phyloP scores from a whole-genome alignment of 2,888 invertebrate genomes.

The Chaetogeoica ovagalla region DNA sequence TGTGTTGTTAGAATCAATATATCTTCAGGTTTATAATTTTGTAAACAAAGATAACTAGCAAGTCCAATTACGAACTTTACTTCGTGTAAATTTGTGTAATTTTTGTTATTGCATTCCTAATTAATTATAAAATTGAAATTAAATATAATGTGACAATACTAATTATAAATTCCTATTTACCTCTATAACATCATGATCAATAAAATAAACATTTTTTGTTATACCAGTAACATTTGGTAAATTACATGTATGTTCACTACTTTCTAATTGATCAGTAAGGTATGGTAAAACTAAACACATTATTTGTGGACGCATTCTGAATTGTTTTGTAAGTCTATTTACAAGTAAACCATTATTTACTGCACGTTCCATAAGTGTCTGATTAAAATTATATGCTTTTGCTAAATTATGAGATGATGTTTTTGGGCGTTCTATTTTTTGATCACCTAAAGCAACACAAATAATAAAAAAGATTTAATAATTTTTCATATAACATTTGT shows the following conservation, averaged over 20 bases:
- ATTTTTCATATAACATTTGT: background rate
- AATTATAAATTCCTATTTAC: constrained; percentile 58
- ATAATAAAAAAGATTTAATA: background rate
- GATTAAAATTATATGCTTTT: constrained; percentile 54
- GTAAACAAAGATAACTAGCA: constrained; percentile 67
- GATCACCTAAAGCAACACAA: constrained; percentile 23
- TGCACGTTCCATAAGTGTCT: constrained; percentile 42
- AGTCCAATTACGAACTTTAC: constrained; percentile 67
- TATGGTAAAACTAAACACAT: constrained; percentile 62
- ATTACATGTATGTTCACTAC: constrained; percentile 65
- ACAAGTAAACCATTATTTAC: constrained; percentile 45
- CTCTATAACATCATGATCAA: constrained; percentile 67
- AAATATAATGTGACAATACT: background rate
- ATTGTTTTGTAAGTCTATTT: constrained; percentile 38
- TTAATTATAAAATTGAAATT: background rate
- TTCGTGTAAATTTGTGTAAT: constrained; percentile 69
- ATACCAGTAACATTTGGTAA: constrained; percentile 68
- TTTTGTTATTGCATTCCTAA: constrained; percentile 62
- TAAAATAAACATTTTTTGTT: constrained; percentile 69
- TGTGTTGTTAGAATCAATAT: constrained; percentile 77
- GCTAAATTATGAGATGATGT: constrained; percentile 62
- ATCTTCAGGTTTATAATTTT: constrained; percentile 66
- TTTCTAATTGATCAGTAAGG: constrained; percentile 69
- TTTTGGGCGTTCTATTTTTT: constrained; percentile 62
- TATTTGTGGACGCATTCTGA: constrained; percentile 51